These are phyloP conservation scores for Terebella lapidaria DNA, from an alignment of 2,888 invertebrate genomes.

Conservation along the genomic window DNA sequence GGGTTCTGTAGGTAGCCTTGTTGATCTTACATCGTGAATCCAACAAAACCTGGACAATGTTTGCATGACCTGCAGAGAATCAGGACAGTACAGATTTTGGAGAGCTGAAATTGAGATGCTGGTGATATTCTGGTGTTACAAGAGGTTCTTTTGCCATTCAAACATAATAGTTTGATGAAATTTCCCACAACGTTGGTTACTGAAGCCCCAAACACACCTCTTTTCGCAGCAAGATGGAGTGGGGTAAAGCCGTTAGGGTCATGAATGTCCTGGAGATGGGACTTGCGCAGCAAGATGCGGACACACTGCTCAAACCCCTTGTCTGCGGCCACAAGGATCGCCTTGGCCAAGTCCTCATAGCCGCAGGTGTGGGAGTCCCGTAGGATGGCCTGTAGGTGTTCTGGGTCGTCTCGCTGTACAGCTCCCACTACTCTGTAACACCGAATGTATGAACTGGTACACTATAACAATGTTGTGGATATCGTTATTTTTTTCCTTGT, in stretches of 20 bases:
- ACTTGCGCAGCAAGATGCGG: constrained; percentile 3
- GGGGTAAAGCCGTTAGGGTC: constrained; percentile 14
- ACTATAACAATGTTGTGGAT: too few relatives aligned
- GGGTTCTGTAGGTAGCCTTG: background rate
- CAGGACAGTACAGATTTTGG: too few relatives aligned
- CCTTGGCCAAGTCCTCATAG: constrained; percentile 12
- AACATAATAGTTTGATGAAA: background rate
- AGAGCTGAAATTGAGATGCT: too few relatives aligned
- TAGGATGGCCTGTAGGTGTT: background rate
- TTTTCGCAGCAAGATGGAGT: constrained; percentile 10
- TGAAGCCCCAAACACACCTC: constrained; percentile 2
- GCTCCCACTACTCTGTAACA: constrained; percentile 6
- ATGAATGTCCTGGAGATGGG: constrained; percentile 10
- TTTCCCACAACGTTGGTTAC: background rate
- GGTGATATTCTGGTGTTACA: too few relatives aligned
- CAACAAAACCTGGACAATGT: background rate
- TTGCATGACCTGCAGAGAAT: too few relatives aligned
- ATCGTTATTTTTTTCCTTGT: too few relatives aligned
- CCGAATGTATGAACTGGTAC: too few relatives aligned
- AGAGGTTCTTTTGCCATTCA: background rate
- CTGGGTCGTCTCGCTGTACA: constrained; percentile 8
- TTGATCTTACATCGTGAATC: background rate
- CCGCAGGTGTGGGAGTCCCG: background rate
- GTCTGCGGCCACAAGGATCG: constrained; percentile 8
- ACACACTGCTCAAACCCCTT: constrained; percentile 10